Percentiles rank a stretch among this genome's conserved stretches.
phyloP scores from a whole-genome alignment of 2,888 invertebrate species.

The Anoplius nigerrimus region DNA sequence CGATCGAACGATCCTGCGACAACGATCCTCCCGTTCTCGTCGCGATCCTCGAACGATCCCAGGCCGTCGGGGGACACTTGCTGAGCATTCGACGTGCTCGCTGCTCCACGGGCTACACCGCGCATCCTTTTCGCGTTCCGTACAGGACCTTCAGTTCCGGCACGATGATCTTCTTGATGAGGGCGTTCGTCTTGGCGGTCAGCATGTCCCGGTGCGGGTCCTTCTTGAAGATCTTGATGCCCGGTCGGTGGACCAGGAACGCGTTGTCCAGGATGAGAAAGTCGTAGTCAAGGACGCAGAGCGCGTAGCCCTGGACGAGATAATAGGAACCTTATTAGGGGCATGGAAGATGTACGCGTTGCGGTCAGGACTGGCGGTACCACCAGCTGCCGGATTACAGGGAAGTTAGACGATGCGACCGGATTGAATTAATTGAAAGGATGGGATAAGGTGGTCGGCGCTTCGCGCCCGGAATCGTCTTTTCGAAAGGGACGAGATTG shows the following conservation, averaged over 20 bases:
- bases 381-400: too few relatives aligned
- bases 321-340: too few relatives aligned
- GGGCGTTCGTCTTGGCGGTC: conserved; percentile 85
- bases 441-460: too few relatives aligned
- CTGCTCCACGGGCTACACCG: conserved; percentile 79
- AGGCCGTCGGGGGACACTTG: conserved; percentile 17
- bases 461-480: too few relatives aligned
- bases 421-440: too few relatives aligned
- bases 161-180: conserved; percentile 87
- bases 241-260: conserved; percentile 94
- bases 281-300: conserved; percentile 93
- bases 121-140: conserved; percentile 87
- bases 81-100: conserved; percentile 41
- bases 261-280: conserved; percentile 95
- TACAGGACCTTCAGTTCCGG: conserved; percentile 91
- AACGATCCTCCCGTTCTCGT: neutral
- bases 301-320: conserved; percentile 85
- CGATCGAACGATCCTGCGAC: too few relatives aligned
- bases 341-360: too few relatives aligned
- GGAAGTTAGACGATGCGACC: too few relatives aligned
- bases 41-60: neutral
- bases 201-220: conserved; percentile 86
- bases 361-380: too few relatives aligned
- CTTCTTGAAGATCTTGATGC: conserved; percentile 89
- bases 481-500: too few relatives aligned